These are phyloP conservation scores for Upupa epops DNA, from an alignment of 2,113 vertebrate genomes.

Conservation along the genomic window DNA sequence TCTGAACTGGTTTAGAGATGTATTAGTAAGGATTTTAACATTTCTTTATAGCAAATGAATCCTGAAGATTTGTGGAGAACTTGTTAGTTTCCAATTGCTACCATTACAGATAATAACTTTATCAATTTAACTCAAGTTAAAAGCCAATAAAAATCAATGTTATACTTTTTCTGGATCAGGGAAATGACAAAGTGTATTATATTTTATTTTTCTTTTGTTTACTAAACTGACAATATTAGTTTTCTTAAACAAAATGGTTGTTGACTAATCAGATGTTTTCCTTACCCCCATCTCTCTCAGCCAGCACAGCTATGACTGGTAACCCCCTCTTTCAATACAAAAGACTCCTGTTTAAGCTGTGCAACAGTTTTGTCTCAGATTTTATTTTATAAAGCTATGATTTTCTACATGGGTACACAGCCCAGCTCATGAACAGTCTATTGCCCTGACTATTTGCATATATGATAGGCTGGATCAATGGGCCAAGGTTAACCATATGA, in stretches of 20 bases:
- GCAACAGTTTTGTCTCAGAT: neutral
- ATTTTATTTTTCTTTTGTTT: neutral
- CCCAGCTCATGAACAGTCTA: neutral
- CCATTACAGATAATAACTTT: neutral
- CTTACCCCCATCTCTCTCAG: neutral
- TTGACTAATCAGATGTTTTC: neutral
- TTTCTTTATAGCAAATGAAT: neutral
- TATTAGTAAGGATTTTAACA: neutral
- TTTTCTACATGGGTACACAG: neutral
- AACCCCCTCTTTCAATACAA: neutral
- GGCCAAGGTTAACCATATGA: too few relatives aligned
- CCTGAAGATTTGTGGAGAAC: neutral
- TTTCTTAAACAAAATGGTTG: neutral
- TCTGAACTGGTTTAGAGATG: neutral
- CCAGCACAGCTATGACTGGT: neutral
- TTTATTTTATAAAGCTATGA: neutral
- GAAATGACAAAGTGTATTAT: neutral
- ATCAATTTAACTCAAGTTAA: neutral
- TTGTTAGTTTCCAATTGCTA: neutral
- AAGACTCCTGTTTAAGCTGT: neutral
- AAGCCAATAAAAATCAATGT: neutral
- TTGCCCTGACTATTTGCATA: neutral
- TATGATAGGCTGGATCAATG: too few relatives aligned
- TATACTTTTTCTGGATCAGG: neutral
- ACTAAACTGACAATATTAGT: neutral